Percentiles rank a stretch among this genome's conserved stretches.
These are phyloP conservation scores for Agonopterix alstromeriana DNA, from an alignment of 2,888 invertebrate genomes.

Conservation along the genomic window DNA sequence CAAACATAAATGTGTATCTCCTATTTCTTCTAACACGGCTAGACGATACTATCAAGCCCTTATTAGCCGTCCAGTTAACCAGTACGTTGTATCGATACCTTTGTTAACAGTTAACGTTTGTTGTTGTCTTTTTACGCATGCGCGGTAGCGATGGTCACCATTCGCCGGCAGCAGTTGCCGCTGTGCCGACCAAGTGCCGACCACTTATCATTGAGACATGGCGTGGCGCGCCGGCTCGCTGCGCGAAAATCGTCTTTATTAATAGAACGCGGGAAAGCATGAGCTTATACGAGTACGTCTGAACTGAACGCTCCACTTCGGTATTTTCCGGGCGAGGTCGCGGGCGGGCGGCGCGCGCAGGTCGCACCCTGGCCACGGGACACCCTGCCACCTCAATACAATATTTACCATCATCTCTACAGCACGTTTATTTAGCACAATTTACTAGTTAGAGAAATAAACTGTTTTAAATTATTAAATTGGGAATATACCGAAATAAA, in stretches of 20 bases:
- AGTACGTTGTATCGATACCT: no score
- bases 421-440: conserved; percentile 22
- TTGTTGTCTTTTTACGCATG: conserved; percentile 47
- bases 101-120: conserved; percentile 26
- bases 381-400: conserved; percentile 23
- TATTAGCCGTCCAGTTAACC: no score
- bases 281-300: conserved; percentile 4
- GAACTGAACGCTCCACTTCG: conserved; percentile 20
- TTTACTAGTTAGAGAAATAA: no score
- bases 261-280: conserved; percentile 42
- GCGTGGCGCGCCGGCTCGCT: conserved; percentile 30
- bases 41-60: no score
- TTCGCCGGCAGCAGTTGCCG: conserved; percentile 6
- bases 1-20: no score
- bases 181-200: conserved; percentile 4
- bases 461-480: no score
- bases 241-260: conserved; percentile 39
- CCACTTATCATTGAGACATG: conserved; percentile 39
- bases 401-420: conserved; percentile 24
- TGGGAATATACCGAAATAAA: no score
- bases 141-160: conserved; percentile 21
- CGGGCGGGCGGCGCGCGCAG: conserved; percentile 71
- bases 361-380: conserved; percentile 24
- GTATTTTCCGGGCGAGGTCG: conserved; percentile 43
- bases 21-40: no score